Evolutionary conservation across 2,113 vertebrate species (phyloP).

Genomic region (Hemibagrus wyckioides): DNA sequence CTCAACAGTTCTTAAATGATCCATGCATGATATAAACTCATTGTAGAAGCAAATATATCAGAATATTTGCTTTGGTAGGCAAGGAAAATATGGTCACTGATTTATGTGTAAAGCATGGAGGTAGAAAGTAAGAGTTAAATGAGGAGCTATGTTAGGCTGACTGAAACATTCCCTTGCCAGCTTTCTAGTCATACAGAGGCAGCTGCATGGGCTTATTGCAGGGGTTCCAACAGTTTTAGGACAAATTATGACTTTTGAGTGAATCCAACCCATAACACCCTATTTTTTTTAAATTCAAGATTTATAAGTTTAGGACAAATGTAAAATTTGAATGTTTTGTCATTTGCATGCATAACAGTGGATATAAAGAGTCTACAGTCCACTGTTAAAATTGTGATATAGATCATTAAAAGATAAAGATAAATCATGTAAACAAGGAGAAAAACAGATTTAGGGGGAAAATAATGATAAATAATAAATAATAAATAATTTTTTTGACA

Average conservation of each 20-base stretch:
- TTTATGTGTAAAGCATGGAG: not conserved
- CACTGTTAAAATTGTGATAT: not conserved
- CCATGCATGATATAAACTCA: not conserved
- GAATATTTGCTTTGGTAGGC: not conserved
- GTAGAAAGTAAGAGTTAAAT: not conserved
- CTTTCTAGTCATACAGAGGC: not conserved
- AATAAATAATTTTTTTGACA: not conserved
- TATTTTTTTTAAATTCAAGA: not conserved
- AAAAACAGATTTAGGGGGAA: not conserved
- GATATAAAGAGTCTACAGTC: not conserved
- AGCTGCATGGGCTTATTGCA: not conserved
- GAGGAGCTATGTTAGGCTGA: not conserved
- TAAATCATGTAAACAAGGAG: not conserved
- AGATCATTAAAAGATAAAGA: not conserved
- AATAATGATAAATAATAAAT: not conserved
- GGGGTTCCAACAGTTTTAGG: not conserved
- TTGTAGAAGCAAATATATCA: slow-evolving; percentile 1
- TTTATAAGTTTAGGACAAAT: not conserved
- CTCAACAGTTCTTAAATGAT: slow-evolving; percentile 10
- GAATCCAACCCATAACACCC: not conserved
- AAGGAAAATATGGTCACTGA: not conserved
- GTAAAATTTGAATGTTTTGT: not conserved
- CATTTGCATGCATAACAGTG: not conserved
- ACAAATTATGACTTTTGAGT: not conserved
- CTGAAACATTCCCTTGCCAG: not conserved